phyloP scores from a whole-genome alignment of 2,113 vertebrate genomes.

The Leptodactylus fuscus region DNA sequence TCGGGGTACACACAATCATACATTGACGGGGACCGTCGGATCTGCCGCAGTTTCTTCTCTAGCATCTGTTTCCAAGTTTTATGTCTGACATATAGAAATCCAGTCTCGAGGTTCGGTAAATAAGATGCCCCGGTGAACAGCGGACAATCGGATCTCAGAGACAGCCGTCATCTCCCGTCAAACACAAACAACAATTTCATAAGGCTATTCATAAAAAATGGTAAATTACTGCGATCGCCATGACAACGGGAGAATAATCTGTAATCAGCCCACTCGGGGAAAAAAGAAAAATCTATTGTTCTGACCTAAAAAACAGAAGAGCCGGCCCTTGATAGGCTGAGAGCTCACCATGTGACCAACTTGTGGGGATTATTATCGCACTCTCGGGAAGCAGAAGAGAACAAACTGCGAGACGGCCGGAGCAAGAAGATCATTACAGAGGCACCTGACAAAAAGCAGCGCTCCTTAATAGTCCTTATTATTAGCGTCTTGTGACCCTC shows the following conservation, averaged over 20 bases:
- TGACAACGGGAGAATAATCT: constrained; percentile 38
- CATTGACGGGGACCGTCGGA: no score
- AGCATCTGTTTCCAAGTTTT: not conserved
- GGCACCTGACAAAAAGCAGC: not conserved
- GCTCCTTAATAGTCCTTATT: not conserved
- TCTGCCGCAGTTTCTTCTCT: no score
- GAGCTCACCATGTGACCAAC: not conserved
- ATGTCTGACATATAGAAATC: not conserved
- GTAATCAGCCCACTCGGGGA: constrained; percentile 17
- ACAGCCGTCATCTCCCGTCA: not conserved
- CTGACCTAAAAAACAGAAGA: constrained; percentile 46
- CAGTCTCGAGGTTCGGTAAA: not conserved
- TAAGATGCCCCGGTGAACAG: no score
- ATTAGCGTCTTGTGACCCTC: not conserved
- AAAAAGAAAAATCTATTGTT: constrained; percentile 42
- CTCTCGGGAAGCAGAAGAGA: not conserved
- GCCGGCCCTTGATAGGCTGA: not conserved
- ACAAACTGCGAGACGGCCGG: not conserved
- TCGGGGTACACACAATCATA: no score
- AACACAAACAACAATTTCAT: not conserved
- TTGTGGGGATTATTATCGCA: constrained; percentile 13
- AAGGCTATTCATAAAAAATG: constrained; percentile 11
- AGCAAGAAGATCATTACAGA: not conserved
- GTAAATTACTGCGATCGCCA: constrained; percentile 29
- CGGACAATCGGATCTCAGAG: no score